Conservation (phyloP, 2,888 invertebrate species). For the Machimus rusticus region DNA sequence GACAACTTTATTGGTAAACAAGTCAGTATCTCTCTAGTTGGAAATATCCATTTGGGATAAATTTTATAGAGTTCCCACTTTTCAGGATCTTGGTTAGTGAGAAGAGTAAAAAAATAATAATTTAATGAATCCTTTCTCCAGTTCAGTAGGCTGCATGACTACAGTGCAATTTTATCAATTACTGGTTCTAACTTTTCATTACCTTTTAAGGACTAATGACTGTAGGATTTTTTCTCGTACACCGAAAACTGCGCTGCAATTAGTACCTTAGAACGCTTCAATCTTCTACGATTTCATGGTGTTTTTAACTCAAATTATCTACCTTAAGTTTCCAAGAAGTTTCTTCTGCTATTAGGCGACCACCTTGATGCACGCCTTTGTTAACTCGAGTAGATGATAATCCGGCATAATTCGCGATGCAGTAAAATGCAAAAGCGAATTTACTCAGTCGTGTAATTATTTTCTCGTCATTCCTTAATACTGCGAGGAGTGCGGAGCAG, state of each 20-base stretch:
- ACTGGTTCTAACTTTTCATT: background rate
- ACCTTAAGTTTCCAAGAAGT: conserved; percentile 28
- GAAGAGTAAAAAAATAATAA: too few relatives aligned
- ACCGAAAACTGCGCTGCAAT: background rate
- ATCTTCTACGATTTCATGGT: background rate
- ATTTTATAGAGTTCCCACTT: background rate
- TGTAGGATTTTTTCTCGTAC: background rate
- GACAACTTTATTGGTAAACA: background rate
- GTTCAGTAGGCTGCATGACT: too few relatives aligned
- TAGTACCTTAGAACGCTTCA: background rate
- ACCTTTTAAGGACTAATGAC: background rate
- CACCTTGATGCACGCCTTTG: conserved; percentile 1
- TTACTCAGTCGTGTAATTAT: conserved; percentile 41
- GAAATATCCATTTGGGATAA: background rate
- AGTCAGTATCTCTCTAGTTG: background rate
- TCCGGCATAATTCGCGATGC: conserved; percentile 29
- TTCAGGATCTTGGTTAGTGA: background rate
- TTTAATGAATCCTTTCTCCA: too few relatives aligned
- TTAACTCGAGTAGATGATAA: conserved; percentile 31
- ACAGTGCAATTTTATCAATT: background rate
- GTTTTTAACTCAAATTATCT: conserved; percentile 5
- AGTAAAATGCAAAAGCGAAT: conserved; percentile 40
- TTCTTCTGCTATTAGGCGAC: background rate
- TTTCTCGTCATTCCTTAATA: conserved; percentile 41
- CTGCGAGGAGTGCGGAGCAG: background rate